A percentile compares a stretch with the other conserved stretches of the same genome.
These are phyloP conservation scores for Pteropus rufus DNA, from an alignment of 2,797 vertebrate species.

Conservation along the genomic window DNA sequence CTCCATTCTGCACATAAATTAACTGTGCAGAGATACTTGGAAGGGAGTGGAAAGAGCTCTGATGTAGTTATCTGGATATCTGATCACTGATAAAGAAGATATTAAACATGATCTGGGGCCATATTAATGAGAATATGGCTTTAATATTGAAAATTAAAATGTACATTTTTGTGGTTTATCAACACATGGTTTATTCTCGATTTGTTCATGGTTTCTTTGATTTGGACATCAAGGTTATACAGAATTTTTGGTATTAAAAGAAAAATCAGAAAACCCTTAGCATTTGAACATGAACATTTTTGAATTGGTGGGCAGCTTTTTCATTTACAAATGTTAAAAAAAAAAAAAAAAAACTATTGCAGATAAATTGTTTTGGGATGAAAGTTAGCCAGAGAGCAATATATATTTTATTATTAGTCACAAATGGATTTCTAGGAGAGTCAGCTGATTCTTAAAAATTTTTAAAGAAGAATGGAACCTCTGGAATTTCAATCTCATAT, in stretches of 20 bases:
- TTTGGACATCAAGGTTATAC: not conserved
- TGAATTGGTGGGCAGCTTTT: not conserved
- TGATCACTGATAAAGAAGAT: not conserved
- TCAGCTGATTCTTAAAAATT: not conserved
- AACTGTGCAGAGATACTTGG: not conserved
- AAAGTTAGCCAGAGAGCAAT: not conserved
- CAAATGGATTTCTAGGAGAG: not conserved
- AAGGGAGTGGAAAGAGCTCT: not conserved
- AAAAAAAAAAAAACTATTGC: not conserved
- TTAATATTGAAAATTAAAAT: slow-evolving; percentile 14
- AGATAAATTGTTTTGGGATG: not conserved
- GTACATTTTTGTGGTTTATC: not conserved
- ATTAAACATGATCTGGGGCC: not conserved
- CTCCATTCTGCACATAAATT: not conserved
- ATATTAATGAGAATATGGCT: not conserved
- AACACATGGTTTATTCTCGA: not conserved
- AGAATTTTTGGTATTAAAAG: not conserved
- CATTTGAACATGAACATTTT: slow-evolving; percentile 3
- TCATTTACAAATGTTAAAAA: not conserved
- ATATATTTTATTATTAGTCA: not conserved
- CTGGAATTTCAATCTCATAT: not conserved
- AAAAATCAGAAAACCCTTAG: not conserved
- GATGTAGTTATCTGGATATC: not conserved
- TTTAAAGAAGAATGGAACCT: slow-evolving; percentile 2
- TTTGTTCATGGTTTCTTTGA: not conserved